Percentiles rank a stretch among this genome's conserved stretches.
Conservation (phyloP, 2,113 vertebrate genomes). For the Chloroceryle aenea region DNA sequence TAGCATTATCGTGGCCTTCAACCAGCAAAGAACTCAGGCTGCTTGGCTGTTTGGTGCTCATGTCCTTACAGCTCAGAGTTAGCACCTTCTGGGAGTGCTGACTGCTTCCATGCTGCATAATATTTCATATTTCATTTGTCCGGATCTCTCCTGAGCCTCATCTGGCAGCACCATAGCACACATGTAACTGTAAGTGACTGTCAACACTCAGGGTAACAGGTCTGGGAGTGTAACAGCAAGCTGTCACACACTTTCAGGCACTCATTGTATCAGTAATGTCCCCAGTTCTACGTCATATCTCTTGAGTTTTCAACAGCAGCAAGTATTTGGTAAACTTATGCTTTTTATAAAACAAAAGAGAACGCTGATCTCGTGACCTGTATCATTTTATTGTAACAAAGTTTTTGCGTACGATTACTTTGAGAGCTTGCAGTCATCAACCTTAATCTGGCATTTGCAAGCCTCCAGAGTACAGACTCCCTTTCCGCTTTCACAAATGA, state of each 20-base stretch:
- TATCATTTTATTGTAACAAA: neutral
- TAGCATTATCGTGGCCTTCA: neutral
- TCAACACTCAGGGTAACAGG: neutral
- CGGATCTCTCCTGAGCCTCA: neutral
- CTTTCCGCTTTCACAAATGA: neutral
- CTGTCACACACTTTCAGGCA: neutral
- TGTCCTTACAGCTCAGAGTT: neutral
- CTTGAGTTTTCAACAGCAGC: neutral
- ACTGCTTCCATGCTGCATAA: neutral
- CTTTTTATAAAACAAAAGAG: neutral
- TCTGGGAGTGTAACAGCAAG: neutral
- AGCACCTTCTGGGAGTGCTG: neutral
- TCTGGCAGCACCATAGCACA: rapidly evolving
- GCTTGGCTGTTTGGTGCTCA: neutral
- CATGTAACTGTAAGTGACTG: neutral
- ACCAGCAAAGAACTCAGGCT: neutral
- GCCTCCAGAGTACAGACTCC: neutral
- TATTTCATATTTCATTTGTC: neutral
- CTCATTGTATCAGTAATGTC: neutral
- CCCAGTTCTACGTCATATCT: neutral
- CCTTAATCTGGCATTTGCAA: neutral
- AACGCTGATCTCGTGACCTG: neutral
- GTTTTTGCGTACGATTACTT: neutral
- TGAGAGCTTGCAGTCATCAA: neutral
- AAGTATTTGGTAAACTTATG: neutral